Base-by-base conservation (phyloP, 2,797 vertebrate species). In the Macrochelys suwanniensis region DNA sequence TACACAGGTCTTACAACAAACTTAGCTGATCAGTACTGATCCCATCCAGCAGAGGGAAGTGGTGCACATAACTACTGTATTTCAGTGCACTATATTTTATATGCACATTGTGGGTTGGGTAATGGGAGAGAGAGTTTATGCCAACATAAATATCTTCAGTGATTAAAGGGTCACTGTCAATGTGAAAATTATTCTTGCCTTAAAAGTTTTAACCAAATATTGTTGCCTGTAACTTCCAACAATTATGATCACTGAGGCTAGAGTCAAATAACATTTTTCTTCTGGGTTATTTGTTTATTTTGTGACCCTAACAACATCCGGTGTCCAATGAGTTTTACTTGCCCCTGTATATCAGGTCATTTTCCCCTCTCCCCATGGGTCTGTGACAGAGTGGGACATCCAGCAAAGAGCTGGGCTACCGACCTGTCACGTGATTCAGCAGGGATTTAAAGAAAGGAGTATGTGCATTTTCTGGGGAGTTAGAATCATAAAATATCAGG, bases 1-100 rank as follows among this genome's bases (percentile, higher is more conserved):
- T 16, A 31, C 31, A 65, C 16, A 65, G 9, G 37, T 74, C 42
- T 45, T 74, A 74, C 37, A 71, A 71, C 2, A 15, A 19, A 4
- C 0, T 0, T 2, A 1, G 2, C 25, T 82, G 28, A 51, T 28
- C 2, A 0, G 45, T 42, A 21, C 51, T 31, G 54, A 47, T 17
- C 0, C 1, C 51, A 57, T 37, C 57, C 53, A 42, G 33, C 71
- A 74, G 68, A 25, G 5, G 42, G 21, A 61, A 33, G 28, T 25
- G n/a, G 1, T n/a, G 7, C 19, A 45, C 28, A 10, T 8, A 19
- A 31, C 42, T 80, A 53, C 51, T 53, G 51, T 53, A 0, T 51
- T 51, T 50, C 0, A 0, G 37, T 77, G 61, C 7, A 8, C 7
- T 65, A 16, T 33, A 65, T 33, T n/a, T 65, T 33, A 65, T n/a